Evolutionary conservation across 2,888 invertebrate species (phyloP).

Genomic region (Plagiodera versicolora): DNA sequence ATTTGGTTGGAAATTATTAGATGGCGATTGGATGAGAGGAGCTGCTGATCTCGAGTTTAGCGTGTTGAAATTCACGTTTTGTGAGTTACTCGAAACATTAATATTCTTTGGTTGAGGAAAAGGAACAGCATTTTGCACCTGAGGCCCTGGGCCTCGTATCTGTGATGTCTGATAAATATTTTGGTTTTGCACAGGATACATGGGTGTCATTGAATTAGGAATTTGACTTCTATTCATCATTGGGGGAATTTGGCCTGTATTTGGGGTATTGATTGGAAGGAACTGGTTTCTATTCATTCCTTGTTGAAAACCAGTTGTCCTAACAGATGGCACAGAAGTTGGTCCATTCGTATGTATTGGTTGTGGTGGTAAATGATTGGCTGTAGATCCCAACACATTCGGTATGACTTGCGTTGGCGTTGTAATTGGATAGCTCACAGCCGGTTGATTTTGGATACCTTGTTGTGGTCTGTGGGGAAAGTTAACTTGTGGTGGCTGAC

Average conservation of each 20-base stretch:
- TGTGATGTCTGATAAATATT: background rate
- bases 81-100: background rate
- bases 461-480: constrained; percentile 2
- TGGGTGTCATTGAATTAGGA: background rate
- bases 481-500: background rate
- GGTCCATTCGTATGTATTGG: background rate
- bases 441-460: background rate
- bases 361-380: background rate
- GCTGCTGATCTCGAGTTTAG: background rate
- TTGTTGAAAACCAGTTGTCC: background rate
- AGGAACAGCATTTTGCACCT: constrained; percentile 7
- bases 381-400: background rate
- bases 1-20: background rate
- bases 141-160: constrained; percentile 9
- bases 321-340: background rate
- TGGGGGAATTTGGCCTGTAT: background rate
- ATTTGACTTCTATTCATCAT: background rate
- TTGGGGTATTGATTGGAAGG: background rate
- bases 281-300: background rate
- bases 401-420: background rate
- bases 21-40: background rate
- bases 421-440: background rate
- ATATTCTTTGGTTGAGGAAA: constrained; percentile 1
- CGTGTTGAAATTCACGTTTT: background rate
- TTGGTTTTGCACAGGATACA: background rate